These are phyloP conservation scores for Electrophaes corylata DNA, from an alignment of 2,888 invertebrate genomes.

Conservation along the genomic window DNA sequence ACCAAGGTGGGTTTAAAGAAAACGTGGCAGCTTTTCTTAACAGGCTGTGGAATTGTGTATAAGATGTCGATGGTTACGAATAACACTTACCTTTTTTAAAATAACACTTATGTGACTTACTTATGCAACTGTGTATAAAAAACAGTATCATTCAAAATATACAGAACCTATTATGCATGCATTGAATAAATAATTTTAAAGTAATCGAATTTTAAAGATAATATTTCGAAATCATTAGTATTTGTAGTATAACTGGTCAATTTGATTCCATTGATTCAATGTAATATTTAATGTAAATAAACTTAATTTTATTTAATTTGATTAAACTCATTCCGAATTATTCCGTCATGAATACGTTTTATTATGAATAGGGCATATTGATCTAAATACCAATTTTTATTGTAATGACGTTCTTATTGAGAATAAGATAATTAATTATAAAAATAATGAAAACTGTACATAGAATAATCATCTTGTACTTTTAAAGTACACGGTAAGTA, in stretches of 20 bases:
- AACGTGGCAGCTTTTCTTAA: conserved; percentile 1
- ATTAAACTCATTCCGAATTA: conserved; percentile 44
- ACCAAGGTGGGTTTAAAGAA: neutral
- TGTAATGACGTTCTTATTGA: conserved; percentile 45
- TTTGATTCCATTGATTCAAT: conserved; percentile 36
- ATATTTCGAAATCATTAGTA: conserved; percentile 15
- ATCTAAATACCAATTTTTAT: conserved; percentile 41
- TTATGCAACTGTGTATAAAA: neutral
- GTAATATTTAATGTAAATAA: conserved; percentile 37
- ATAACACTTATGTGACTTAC: neutral
- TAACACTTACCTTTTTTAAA: neutral
- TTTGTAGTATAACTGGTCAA: conserved; percentile 36
- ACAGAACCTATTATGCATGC: neutral
- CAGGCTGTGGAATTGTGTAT: conserved; percentile 17
- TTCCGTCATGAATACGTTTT: conserved; percentile 49
- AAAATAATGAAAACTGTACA: conserved; percentile 39
- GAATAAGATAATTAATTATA: conserved; percentile 9
- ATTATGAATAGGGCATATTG: conserved; percentile 43
- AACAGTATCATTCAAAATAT: neutral
- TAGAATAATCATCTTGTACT: conserved; percentile 50
- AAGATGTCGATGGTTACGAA: conserved; percentile 2
- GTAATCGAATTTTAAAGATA: conserved; percentile 14
- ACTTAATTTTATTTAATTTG: conserved; percentile 37
- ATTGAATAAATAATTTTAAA: conserved; percentile 4
- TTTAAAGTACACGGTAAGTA: conserved; percentile 14